These are phyloP conservation scores for Drosophila lacicola DNA, from an alignment of 2,888 invertebrate species.

Conservation along the genomic window DNA sequence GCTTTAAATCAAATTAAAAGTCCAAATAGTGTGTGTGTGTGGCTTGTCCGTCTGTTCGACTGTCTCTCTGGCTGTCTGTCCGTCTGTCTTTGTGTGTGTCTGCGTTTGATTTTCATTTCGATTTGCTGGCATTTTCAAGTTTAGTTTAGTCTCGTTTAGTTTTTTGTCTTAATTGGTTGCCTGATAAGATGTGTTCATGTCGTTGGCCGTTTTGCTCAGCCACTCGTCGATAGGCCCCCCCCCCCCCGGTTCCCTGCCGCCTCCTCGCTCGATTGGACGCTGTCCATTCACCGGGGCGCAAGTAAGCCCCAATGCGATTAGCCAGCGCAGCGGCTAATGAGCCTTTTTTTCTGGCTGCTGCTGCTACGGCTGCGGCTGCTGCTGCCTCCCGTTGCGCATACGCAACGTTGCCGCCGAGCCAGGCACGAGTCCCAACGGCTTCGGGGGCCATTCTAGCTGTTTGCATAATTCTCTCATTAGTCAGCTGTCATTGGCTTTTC, in stretches of 20 bases:
- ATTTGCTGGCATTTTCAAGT: conserved; percentile 69
- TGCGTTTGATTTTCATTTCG: conserved; percentile 67
- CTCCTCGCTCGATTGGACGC: not conserved
- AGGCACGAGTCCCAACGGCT: conserved; percentile 37
- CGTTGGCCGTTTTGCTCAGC: conserved; percentile 52
- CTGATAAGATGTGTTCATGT: conserved; percentile 77
- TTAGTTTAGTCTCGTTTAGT: conserved; percentile 51
- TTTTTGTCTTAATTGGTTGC: conserved; percentile 77
- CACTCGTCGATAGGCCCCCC: conserved; percentile 31
- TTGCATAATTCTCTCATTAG: conserved; percentile 78
- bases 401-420: conserved; percentile 41
- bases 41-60: conserved; percentile 42
- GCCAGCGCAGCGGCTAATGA: conserved; percentile 52
- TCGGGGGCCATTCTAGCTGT: conserved; percentile 64
- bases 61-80: conserved; percentile 14
- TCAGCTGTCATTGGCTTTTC: conserved; percentile 63
- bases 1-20: conserved; percentile 71
- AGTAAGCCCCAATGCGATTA: conserved; percentile 45
- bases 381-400: conserved; percentile 53
- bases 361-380: not conserved
- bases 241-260: too few species aligned
- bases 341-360: conserved; percentile 31
- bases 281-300: conserved; percentile 45
- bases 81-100: conserved; percentile 3
- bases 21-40: conserved; percentile 41